Evolutionary conservation across 2,797 vertebrate species (phyloP), one percentile per base, ranked within the genome.

Genomic region (Characodon lateralis): DNA sequence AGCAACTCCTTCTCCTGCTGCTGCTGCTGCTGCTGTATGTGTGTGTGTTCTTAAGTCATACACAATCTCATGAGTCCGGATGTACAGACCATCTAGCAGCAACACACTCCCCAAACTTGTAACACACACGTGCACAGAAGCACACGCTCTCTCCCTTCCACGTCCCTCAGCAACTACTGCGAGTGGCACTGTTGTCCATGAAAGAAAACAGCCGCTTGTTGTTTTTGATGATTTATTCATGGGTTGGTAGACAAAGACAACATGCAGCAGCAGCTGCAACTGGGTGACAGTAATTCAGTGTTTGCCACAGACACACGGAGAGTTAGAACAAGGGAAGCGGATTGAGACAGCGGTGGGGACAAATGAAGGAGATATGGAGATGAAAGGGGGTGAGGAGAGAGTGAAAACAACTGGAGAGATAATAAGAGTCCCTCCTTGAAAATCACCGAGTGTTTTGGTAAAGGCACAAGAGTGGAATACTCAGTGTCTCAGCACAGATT

Each of bases 151-250:
- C 69, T 85, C 73, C 79, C 76, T 77, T 81, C 82, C 76, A 43
- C 74, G 76, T 80, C 81, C 74, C 35, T 86, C 73, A 78, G 74
- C 71, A 80, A 82, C 85, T 82, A 87, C 80, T 68, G 74, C 74
- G 14, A 79, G 77, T 20, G 10, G 77, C 78, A 75, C 77, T 77
- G 80, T 88, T 88, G 89, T 82, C 85, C 74, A 85, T 74, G 79
- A 83, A 85, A 89, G 80, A 81, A 80, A 80, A 78, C 85, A 80
- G 79, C 78, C 83, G 84, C 89, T 91, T 87, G 89, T 91, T 92
- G 85, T 73, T 89, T 90, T 90, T 92, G 92, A 93, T 94, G 89
- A 94, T 94, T 94, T 93, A 94, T 94, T 93, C 92, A 94, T 94
- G 88, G 78, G 48, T 85, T 89, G 81, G 85, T 87, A 87, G 85